Conservation (phyloP, 2,797 vertebrate species). For the Pterois miles region DNA sequence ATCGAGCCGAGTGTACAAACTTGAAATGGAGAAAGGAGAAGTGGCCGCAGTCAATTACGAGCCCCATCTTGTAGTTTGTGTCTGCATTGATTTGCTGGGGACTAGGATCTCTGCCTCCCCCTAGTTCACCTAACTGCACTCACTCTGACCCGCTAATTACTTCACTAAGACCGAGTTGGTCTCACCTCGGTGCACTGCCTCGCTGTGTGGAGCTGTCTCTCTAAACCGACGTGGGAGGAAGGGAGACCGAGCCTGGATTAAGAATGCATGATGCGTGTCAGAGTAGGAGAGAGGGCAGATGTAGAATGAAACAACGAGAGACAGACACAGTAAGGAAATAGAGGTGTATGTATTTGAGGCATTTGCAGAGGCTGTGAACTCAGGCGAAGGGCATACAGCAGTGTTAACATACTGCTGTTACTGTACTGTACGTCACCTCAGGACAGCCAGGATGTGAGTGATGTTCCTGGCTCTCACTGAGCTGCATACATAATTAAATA, state of each 20-base stretch:
- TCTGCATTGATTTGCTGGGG: slow-evolving; percentile 81
- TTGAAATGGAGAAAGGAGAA: slow-evolving; percentile 50
- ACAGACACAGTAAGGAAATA: slow-evolving; percentile 32
- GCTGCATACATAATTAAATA: slow-evolving; percentile 47
- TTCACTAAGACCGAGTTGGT: slow-evolving; percentile 66
- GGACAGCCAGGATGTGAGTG: slow-evolving; percentile 1
- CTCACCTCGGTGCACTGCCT: slow-evolving; percentile 44
- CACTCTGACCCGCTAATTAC: slow-evolving; percentile 80
- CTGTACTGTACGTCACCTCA: slow-evolving; percentile 12
- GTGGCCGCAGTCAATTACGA: slow-evolving; percentile 77
- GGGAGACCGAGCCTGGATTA: slow-evolving; percentile 34
- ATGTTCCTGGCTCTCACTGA: slow-evolving; percentile 20
- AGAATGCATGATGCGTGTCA: slow-evolving; percentile 55
- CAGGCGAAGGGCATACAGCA: background rate
- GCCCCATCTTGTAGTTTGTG: slow-evolving; percentile 74
- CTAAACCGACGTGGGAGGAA: background rate
- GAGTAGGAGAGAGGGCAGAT: background rate
- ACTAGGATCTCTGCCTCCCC: slow-evolving; percentile 65
- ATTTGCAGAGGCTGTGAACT: slow-evolving; percentile 16
- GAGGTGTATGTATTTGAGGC: slow-evolving; percentile 5
- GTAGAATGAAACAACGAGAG: slow-evolving; percentile 40
- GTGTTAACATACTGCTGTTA: slow-evolving; percentile 9
- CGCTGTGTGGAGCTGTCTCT: slow-evolving; percentile 38
- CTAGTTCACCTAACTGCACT: slow-evolving; percentile 76
- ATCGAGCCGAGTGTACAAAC: slow-evolving; percentile 25